Evolutionary conservation across 2,888 invertebrate genomes (phyloP), one percentile per base, ranked within the genome.

Genomic region (Ormyrus labotus): DNA sequence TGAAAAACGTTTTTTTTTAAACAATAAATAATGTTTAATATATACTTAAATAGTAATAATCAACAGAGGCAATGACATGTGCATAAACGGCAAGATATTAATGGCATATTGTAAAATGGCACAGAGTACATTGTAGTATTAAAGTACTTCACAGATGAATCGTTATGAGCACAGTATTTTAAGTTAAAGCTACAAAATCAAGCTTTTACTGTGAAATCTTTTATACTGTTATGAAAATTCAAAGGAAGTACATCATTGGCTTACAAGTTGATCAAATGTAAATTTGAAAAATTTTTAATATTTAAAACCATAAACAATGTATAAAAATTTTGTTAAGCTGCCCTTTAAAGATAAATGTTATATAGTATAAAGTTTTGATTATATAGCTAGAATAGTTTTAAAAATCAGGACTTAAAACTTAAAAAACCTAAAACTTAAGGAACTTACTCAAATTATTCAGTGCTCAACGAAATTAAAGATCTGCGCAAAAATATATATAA

Each of bases 401-500:
- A 34, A 34, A 34, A 34, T 34, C 34, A 34, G 34, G 34, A 34
- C 19, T 34, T 34, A 34, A 34, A 34, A 34, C 34, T 34, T 34
- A 34, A 34, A 34, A 34, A 34, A 2, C 79, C 82, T 84, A 84
- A 84, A 83, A 73, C 48, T 57, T 81, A 83, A 70, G 79, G 83
- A 85, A 84, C 86, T 85, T 87, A 88, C 84, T 83, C 83, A 85
- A 82, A 84, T 86, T 53, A 86, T 85, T 85, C 84, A 86, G 84
- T 86, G 81, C 83, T 86, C 85, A 86, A 87, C 86, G 84, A 85
- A 83, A 84, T 87, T 87, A 88, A 84, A 86, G 83, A 87, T 87
- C 85, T 86, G 86, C 85, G 84, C 86, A 61, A 76, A 87, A 86
- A 86, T 83, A 86, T 83, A 80, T 85, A 84, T 85, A 84, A 84